Evolutionary conservation across 2,113 vertebrate species (phyloP).

Genomic region (Illadopsis cleaveri): DNA sequence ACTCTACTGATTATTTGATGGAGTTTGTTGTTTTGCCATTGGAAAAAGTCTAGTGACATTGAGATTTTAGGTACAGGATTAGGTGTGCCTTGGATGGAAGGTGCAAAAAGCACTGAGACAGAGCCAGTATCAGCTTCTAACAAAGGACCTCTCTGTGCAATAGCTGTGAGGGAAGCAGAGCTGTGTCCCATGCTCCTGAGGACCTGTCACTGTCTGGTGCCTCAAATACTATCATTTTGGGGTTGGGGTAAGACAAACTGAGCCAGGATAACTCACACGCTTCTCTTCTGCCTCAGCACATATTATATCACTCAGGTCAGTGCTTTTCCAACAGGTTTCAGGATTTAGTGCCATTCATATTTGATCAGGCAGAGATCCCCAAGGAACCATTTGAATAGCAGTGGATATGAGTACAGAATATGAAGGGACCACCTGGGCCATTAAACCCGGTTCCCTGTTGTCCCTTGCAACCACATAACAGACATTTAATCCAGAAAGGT

Average conservation of each 20-base stretch:
- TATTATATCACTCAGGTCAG: neutral
- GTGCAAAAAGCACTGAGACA: neutral
- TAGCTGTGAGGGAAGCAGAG: neutral
- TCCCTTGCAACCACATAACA: conserved; percentile 49
- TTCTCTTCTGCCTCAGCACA: neutral
- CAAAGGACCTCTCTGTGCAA: neutral
- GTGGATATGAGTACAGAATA: conserved; percentile 47
- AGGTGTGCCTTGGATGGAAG: neutral
- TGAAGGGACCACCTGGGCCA: conserved; percentile 38
- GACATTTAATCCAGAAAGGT: conserved; percentile 46
- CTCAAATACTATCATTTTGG: neutral
- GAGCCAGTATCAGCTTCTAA: neutral
- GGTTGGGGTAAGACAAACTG: neutral
- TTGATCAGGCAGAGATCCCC: conserved; percentile 34
- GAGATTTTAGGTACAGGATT: neutral
- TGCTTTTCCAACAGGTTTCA: neutral
- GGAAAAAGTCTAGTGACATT: neutral
- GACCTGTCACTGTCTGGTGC: neutral
- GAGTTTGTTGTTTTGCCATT: neutral
- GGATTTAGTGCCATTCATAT: conserved; percentile 30
- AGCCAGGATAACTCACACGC: fast-evolving
- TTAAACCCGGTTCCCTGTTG: conserved; percentile 11
- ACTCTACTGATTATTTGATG: neutral
- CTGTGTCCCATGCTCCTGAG: neutral
- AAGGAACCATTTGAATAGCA: conserved; percentile 11